phyloP scores from a whole-genome alignment of 2,888 invertebrate genomes.

The Prostheceraeus crozeri region DNA sequence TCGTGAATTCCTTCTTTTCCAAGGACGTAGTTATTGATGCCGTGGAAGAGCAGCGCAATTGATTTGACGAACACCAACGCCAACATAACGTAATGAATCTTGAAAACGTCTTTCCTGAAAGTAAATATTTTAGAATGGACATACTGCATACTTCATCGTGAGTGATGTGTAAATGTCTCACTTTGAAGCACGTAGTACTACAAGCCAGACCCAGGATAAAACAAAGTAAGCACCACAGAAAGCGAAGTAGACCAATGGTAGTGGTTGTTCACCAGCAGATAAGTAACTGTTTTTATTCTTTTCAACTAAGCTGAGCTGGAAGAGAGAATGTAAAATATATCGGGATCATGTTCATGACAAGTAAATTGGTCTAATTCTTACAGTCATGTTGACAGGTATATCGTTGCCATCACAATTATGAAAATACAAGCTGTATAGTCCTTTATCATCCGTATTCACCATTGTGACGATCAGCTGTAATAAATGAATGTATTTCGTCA shows the following conservation, averaged over 20 bases:
- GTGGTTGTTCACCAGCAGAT: slow-evolving; percentile 90
- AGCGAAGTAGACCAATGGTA: slow-evolving; percentile 82
- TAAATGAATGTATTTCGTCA: no score
- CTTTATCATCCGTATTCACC: no score
- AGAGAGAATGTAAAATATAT: no score
- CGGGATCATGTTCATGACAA: no score
- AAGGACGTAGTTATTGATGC: slow-evolving; percentile 72
- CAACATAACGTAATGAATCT: slow-evolving; percentile 94
- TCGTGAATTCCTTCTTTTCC: slow-evolving; percentile 83
- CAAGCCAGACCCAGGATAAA: slow-evolving; percentile 84
- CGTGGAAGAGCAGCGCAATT: slow-evolving; percentile 83
- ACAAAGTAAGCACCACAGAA: slow-evolving; percentile 80
- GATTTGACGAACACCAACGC: slow-evolving; percentile 83
- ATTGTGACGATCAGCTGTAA: no score
- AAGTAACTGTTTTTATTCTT: slow-evolving; percentile 74
- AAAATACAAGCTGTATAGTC: slow-evolving; percentile 85
- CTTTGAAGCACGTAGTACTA: slow-evolving; percentile 66
- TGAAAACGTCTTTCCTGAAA: slow-evolving; percentile 64
- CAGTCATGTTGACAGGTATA: no score
- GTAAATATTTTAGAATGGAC: slow-evolving; percentile 25
- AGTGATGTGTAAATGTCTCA: slow-evolving; percentile 43
- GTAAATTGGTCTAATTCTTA: no score
- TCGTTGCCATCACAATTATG: no score
- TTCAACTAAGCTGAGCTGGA: no score
- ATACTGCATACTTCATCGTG: slow-evolving; percentile 3